A percentile compares a stretch with the other conserved stretches of the same genome.
Conservation (phyloP, 2,888 invertebrate genomes). For the Holacanthella duospinosa region DNA sequence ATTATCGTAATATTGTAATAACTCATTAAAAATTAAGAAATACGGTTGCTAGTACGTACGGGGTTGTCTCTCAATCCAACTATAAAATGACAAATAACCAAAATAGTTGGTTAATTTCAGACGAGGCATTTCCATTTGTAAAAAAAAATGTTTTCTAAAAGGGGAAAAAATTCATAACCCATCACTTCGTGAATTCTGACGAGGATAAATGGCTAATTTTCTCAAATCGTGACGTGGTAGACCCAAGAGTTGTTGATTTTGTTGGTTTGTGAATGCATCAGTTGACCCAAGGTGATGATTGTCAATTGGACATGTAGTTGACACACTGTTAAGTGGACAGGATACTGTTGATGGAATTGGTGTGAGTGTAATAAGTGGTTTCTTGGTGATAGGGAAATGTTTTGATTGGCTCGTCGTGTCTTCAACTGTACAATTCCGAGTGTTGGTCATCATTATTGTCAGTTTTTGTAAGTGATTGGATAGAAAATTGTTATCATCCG, state of each 20-base stretch:
- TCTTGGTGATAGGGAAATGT: background rate
- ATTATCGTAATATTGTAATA: no score
- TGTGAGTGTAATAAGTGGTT: background rate
- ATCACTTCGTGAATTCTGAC: background rate
- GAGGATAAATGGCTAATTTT: background rate
- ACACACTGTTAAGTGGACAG: background rate
- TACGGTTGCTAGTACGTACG: no score
- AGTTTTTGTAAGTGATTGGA: no score
- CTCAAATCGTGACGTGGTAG: background rate
- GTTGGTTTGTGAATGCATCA: no score
- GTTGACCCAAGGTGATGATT: no score
- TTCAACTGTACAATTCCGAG: background rate
- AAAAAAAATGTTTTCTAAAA: no score
- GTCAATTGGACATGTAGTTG: background rate
- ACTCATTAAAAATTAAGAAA: no score
- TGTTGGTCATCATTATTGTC: background rate
- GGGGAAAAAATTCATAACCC: background rate
- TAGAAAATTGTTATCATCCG: no score
- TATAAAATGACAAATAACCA: no score
- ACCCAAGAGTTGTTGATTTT: background rate
- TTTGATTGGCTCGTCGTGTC: background rate
- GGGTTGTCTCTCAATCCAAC: no score
- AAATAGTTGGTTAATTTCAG: no score
- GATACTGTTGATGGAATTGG: background rate
- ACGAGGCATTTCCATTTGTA: no score